A percentile compares a stretch with the other conserved stretches of the same genome.
phyloP scores from a whole-genome alignment of 1,140 invertebrate genomes.

The Platorchestia sp. region DNA sequence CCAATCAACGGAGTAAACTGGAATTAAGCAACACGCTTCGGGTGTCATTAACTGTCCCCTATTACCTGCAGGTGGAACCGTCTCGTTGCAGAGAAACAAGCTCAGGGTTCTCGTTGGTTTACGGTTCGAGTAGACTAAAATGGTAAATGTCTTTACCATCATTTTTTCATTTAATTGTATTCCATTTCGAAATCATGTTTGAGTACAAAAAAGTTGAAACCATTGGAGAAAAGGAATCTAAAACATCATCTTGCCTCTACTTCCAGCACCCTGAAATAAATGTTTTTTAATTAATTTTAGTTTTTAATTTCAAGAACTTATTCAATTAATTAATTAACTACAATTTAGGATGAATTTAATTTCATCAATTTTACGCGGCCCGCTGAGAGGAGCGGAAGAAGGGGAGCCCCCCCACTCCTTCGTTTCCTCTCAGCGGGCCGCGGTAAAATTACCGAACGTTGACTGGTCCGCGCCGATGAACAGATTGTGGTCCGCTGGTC shows the following conservation, averaged over 20 bases:
- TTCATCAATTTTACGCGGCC: too few relatives aligned
- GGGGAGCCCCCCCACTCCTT: too few relatives aligned
- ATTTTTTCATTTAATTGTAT: not conserved
- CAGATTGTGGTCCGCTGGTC: not conserved
- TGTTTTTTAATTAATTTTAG: too few relatives aligned
- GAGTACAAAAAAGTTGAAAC: not conserved
- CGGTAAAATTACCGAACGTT: not conserved
- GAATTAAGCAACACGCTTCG: not conserved
- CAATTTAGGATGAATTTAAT: too few relatives aligned
- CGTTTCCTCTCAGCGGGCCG: not conserved
- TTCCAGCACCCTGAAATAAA: too few relatives aligned
- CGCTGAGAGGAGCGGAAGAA: too few relatives aligned
- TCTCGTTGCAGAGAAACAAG: constrained; percentile 60
- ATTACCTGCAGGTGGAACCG: constrained; percentile 59
- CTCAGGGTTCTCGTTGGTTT: constrained; percentile 44
- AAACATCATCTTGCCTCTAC: too few relatives aligned
- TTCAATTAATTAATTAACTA: too few relatives aligned
- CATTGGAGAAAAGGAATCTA: not conserved
- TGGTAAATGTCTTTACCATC: not conserved
- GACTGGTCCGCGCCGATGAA: not conserved
- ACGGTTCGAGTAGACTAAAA: not conserved
- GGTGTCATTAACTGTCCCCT: constrained; percentile 55
- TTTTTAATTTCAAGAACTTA: too few relatives aligned
- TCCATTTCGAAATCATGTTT: not conserved
- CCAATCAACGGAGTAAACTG: constrained; percentile 10